These are phyloP conservation scores for Scotopteryx bipunctaria DNA, from an alignment of 2,888 invertebrate genomes.

Conservation along the genomic window DNA sequence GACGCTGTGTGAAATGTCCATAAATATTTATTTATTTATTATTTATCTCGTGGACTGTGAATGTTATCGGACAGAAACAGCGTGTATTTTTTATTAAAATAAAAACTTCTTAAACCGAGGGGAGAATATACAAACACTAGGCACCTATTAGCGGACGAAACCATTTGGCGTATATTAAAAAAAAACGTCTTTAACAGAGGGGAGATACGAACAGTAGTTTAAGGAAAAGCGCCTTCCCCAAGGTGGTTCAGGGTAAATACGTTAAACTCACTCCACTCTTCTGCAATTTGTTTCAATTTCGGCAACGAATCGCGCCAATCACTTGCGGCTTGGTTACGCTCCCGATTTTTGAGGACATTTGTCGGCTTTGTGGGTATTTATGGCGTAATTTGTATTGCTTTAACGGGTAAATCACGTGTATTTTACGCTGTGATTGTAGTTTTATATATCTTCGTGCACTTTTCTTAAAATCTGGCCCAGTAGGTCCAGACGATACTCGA, in stretches of 20 bases:
- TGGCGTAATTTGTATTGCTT: conserved; percentile 1
- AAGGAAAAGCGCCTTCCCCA: conserved; percentile 20
- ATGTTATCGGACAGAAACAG: not conserved
- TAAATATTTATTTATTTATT: too few species aligned
- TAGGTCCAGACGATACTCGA: too few species aligned
- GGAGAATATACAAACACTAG: conserved; percentile 14
- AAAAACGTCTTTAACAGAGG: not conserved
- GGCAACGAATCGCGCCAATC: conserved; percentile 42
- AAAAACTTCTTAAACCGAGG: not conserved
- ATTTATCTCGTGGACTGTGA: too few species aligned
- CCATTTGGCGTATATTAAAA: not conserved
- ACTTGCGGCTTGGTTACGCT: conserved; percentile 35
- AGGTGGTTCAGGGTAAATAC: conserved; percentile 41
- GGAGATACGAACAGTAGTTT: conserved; percentile 14
- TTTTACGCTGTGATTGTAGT: not conserved
- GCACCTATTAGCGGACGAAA: too few species aligned
- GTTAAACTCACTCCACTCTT: conserved; percentile 45
- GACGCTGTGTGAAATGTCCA: too few species aligned
- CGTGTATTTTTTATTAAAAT: not conserved
- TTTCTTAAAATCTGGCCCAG: too few species aligned
- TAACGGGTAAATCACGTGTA: not conserved
- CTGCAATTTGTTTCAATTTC: conserved; percentile 63
- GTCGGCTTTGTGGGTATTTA: conserved; percentile 21
- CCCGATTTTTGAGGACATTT: conserved; percentile 31
- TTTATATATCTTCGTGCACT: too few species aligned